Evolutionary conservation across 2,888 invertebrate species (phyloP).

Genomic region (Erebia aethiops): DNA sequence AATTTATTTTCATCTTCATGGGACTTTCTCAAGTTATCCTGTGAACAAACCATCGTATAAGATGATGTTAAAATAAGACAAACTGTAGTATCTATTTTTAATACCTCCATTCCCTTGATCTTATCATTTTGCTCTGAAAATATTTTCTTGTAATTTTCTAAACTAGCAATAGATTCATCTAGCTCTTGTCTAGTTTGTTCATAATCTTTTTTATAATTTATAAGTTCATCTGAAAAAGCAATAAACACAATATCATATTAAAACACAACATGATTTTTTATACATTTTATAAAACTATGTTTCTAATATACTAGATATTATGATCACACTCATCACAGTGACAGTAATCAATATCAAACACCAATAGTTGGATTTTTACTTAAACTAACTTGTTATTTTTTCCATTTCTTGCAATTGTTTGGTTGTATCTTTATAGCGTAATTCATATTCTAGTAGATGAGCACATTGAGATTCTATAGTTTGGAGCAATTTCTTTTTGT

Average conservation of each 20-base stretch:
- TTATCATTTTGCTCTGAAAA: constrained; percentile 51
- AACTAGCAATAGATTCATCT: constrained; percentile 50
- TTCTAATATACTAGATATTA: background rate
- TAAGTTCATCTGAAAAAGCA: constrained; percentile 33
- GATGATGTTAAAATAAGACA: background rate
- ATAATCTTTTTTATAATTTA: constrained; percentile 46
- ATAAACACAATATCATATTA: background rate
- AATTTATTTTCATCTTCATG: constrained; percentile 50
- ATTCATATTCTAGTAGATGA: constrained; percentile 58
- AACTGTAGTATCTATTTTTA: background rate
- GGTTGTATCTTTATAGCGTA: constrained; percentile 39
- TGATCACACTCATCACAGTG: too few species aligned
- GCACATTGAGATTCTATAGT: constrained; percentile 54
- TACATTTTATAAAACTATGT: background rate
- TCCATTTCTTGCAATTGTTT: constrained; percentile 38
- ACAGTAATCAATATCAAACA: too few species aligned
- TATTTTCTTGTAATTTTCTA: constrained; percentile 52
- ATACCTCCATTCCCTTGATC: constrained; percentile 62
- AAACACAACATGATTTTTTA: background rate
- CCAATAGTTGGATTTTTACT: too few species aligned
- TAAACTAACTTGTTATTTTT: constrained; percentile 48
- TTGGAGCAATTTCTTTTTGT: constrained; percentile 53
- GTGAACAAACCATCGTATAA: constrained; percentile 35
- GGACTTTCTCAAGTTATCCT: constrained; percentile 57
- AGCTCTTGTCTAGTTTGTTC: constrained; percentile 52